Percentiles rank a stretch among this genome's conserved stretches.
phyloP scores from a whole-genome alignment of 2,888 invertebrate genomes.

The Cryptus armator region DNA sequence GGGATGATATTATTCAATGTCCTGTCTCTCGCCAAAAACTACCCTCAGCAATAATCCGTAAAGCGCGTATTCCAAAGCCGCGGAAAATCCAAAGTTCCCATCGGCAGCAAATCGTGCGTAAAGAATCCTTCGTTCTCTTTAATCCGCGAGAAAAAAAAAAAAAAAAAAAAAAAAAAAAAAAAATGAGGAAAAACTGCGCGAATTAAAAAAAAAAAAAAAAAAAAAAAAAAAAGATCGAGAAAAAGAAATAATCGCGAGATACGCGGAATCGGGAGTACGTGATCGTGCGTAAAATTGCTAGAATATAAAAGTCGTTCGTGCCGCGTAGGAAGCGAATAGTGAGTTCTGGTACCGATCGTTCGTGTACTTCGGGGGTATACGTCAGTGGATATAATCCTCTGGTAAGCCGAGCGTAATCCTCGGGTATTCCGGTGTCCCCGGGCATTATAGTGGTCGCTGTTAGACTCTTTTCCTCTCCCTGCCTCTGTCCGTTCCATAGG shows the following conservation, averaged over 20 bases:
- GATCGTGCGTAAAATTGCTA: slow-evolving; percentile 43
- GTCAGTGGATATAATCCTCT: slow-evolving; percentile 65
- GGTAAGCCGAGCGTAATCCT: slow-evolving; percentile 69
- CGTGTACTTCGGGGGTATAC: slow-evolving; percentile 23
- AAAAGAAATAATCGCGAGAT: neutral
- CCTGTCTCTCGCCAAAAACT: neutral
- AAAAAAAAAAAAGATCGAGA: neutral
- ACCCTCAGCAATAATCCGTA: slow-evolving; percentile 27
- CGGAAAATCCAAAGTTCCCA: slow-evolving; percentile 14
- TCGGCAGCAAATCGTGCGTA: slow-evolving; percentile 43
- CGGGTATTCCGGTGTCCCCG: slow-evolving; percentile 49
- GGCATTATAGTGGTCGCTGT: slow-evolving; percentile 57
- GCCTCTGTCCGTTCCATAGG: slow-evolving; percentile 2
- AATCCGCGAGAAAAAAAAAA: slow-evolving; percentile 24
- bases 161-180: slow-evolving; percentile 18
- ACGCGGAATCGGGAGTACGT: neutral
- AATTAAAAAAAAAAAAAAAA: slow-evolving; percentile 20
- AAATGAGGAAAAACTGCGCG: neutral
- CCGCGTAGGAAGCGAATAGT: slow-evolving; percentile 46
- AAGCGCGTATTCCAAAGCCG: slow-evolving; percentile 2
- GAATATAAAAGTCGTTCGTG: slow-evolving; percentile 50
- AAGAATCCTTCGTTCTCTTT: slow-evolving; percentile 25
- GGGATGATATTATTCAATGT: slow-evolving; percentile 19
- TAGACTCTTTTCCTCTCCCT: neutral
- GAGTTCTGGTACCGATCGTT: slow-evolving; percentile 35